Evolutionary conservation across 2,888 invertebrate species (phyloP).

Genomic region (Andrena dorsata): DNA sequence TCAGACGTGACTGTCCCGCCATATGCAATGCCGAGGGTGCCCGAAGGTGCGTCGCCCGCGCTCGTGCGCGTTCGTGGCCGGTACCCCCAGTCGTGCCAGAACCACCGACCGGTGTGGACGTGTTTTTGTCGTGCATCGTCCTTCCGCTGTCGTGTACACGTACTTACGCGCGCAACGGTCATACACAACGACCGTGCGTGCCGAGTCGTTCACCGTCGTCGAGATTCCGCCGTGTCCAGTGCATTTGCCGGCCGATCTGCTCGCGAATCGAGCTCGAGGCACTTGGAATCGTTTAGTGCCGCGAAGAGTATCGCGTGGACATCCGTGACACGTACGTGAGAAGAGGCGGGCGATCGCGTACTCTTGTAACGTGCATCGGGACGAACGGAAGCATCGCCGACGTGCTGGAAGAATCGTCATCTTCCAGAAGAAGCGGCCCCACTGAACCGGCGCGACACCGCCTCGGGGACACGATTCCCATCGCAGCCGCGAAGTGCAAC

Average conservation of each 20-base stretch:
- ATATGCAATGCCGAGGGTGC: slow-evolving; percentile 46
- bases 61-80: slow-evolving; percentile 20
- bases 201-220: slow-evolving; percentile 13
- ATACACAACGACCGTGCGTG: slow-evolving; percentile 40
- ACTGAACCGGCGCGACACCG: slow-evolving; percentile 54
- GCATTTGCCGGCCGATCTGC: background rate
- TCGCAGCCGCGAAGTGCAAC: slow-evolving; percentile 61
- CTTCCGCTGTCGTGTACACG: slow-evolving; percentile 32
- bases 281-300: slow-evolving; percentile 28
- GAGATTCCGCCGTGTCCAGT: slow-evolving; percentile 12
- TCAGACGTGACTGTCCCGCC: slow-evolving; percentile 58
- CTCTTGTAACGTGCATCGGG: slow-evolving; percentile 20
- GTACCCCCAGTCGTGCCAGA: slow-evolving; percentile 73
- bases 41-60: slow-evolving; percentile 1
- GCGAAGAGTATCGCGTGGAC: background rate
- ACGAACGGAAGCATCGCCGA: slow-evolving; percentile 20
- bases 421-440: slow-evolving; percentile 16
- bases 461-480: slow-evolving; percentile 53
- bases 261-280: slow-evolving; percentile 7
- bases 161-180: slow-evolving; percentile 51
- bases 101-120: slow-evolving; percentile 68
- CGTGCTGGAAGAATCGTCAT: slow-evolving; percentile 17
- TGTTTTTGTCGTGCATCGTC: slow-evolving; percentile 28
- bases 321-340: slow-evolving; percentile 51
- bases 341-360: slow-evolving; percentile 18